Conservation (phyloP, 2,113 vertebrate genomes). For the Ibidorhyncha struthersii region DNA sequence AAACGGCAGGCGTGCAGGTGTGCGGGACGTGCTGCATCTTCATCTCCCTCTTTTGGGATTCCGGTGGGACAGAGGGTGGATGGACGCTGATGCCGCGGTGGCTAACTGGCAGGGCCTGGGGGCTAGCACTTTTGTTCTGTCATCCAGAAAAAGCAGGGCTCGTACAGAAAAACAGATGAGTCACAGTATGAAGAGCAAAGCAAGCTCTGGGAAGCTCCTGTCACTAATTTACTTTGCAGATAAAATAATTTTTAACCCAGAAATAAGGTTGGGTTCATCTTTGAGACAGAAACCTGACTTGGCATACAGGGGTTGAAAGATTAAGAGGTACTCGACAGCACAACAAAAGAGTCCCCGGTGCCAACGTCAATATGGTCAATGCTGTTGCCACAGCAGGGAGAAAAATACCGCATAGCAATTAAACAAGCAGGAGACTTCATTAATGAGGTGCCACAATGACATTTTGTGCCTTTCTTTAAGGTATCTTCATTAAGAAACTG, state of each 20-base stretch:
- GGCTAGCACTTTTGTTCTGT: neutral
- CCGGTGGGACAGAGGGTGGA: neutral
- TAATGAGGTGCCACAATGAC: neutral
- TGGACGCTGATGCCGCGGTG: neutral
- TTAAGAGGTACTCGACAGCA: constrained; percentile 23
- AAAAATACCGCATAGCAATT: neutral
- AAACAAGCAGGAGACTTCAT: neutral
- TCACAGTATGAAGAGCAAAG: neutral
- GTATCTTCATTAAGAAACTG: neutral
- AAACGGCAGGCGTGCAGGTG: neutral
- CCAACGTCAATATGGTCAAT: neutral
- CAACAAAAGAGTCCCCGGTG: neutral
- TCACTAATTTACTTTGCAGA: neutral
- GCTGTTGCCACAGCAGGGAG: neutral
- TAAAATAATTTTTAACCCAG: neutral
- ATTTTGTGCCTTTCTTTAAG: neutral
- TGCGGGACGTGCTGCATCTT: neutral
- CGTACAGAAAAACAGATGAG: neutral
- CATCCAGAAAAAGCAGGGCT: neutral
- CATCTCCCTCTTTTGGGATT: neutral
- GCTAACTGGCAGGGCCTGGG: neutral
- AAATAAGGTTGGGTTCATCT: constrained; percentile 11
- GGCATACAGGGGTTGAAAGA: neutral
- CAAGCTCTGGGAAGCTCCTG: neutral
- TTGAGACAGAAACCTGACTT: neutral